Evolutionary conservation across 2,888 invertebrate genomes (phyloP), one percentile per base, ranked within the genome.

Genomic region (Xanthorhoe spadicearia): DNA sequence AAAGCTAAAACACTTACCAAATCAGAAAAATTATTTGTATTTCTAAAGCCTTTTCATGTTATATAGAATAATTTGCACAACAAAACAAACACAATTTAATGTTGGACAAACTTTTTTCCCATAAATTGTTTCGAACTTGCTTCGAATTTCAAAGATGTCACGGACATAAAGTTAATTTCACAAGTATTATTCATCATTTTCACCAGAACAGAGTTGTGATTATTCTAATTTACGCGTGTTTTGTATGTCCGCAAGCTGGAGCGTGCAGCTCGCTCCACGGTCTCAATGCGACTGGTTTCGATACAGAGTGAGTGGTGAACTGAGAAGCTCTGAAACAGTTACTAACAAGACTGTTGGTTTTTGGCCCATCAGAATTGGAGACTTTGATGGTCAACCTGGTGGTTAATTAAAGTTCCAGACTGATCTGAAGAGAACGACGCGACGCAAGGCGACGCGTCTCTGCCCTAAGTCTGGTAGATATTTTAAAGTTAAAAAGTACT

Each of bases 181-280:
- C 73, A 67, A 77, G 78, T 78, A 82, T 75, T 78, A 81, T 78
- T 82, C 77, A 80, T 87, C 82, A 84, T 84, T 83, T 80, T 76
- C 75, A 74, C 74, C 64, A 53, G 13, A 43, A 51, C 52, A 18
- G 69, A 48, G 32, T 43, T 63, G 66, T 71, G 66, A 80, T 80
- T 83, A 79, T 79, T 65, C 52, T 55, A 77, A 82, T 83, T 83
- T 80, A 79, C 83, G 83, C 78, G 76, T 54, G 74, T 77, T 75
- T 70, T 75, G 65, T 73, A 73, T 64, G 76, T 69, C 64, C 72
- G 75, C 75, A 62, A 64, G 64, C 65, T 60, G 58, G 62, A 79
- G 83, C 90, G 88, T 85, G 86, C 77, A 80, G 71, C 82, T 73
- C 77, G 74, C 68, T 70, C 70, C 82, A 80, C 85, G 86, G 78